Base-by-base conservation (phyloP, 2,113 vertebrate genomes). In the Rhinogobius similis region DNA sequence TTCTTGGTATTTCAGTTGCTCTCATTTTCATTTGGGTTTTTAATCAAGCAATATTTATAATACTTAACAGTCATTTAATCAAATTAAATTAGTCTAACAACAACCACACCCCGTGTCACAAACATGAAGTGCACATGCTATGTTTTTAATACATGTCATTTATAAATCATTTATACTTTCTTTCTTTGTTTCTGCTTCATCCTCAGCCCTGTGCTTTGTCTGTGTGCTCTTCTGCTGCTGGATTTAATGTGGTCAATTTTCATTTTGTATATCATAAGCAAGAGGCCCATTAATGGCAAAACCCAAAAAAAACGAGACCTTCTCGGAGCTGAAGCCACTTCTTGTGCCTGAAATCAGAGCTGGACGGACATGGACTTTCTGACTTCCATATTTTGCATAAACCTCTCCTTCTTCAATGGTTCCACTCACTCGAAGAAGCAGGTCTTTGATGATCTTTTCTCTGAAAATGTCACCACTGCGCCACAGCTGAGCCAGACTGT, bases 221-320 rank as follows among this genome's bases (percentile, higher is more conserved):
- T 39, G 38, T 39, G 38, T 10, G 8, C 38, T 39, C 38, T 4
- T 4, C 38, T 11, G 38, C 38, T 6, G 10, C 1, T 39, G 38
- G 9, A 39, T 39, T 39, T 8, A 39, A 39, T 39, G 38, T 39
- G 38, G 38, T 0, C 79, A 82, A 50, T 84, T 82, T 72, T 84
- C 75, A 72, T 70, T 79, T 2, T 84, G 64, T 50, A 89, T 83
- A 65, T 89, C 78, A 50, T 89, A 91, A 5, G 90, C 88, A 23
- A 90, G 10, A 0, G 84, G 88, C 46, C 90, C 87, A 39, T 89
- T 68, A 63, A 91, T 85, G 0, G 90, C 86, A 75, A 91, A 91
- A 0, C 90, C 90, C 50, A 91, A 0, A 43, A 83, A 90, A 72
- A 91, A 91, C 9, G 88, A 86, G 36, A 91, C 87, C 26, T 81